phyloP scores from a whole-genome alignment of 2,797 vertebrate genomes.

The Notolepis coatsorum region DNA sequence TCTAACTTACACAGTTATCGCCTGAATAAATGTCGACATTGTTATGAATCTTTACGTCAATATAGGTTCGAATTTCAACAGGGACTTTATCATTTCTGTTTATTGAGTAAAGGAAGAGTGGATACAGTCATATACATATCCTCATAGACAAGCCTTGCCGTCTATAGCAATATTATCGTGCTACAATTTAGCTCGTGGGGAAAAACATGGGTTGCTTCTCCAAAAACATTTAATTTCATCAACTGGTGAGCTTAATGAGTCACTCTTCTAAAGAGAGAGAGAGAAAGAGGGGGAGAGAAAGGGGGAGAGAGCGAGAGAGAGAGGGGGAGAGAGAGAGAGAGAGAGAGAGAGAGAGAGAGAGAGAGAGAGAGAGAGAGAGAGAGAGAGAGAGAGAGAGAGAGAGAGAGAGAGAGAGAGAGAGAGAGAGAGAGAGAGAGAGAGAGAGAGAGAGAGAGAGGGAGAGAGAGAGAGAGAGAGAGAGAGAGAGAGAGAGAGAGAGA shows the following conservation, averaged over 20 bases:
- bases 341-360: too few relatives aligned
- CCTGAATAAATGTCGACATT: slow-evolving; percentile 47
- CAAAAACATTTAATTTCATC: slow-evolving; percentile 33
- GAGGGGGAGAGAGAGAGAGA: too few relatives aligned
- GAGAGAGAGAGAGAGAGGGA: too few relatives aligned
- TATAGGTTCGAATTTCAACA: slow-evolving; percentile 50
- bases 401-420: too few relatives aligned
- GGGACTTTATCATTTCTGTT: slow-evolving; percentile 59
- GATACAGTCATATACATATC: slow-evolving; percentile 28
- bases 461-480: too few relatives aligned
- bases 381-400: too few relatives aligned
- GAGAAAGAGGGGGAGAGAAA: too few relatives aligned
- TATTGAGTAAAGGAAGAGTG: slow-evolving; percentile 32
- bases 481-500: too few relatives aligned
- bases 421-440: too few relatives aligned
- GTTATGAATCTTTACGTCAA: slow-evolving; percentile 22
- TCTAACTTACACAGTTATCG: slow-evolving; percentile 32
- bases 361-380: too few relatives aligned
- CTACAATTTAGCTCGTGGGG: slow-evolving; percentile 26
- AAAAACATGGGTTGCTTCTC: slow-evolving; percentile 2
- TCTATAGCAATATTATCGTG: slow-evolving; percentile 31
- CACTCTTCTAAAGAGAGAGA: too few relatives aligned
- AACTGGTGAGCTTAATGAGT: slow-evolving; percentile 8
- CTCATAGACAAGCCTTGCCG: slow-evolving; percentile 32
- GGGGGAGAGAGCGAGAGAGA: too few relatives aligned